phyloP scores from a whole-genome alignment of 2,113 vertebrate genomes.

The Ailuropoda melanoleuca region DNA sequence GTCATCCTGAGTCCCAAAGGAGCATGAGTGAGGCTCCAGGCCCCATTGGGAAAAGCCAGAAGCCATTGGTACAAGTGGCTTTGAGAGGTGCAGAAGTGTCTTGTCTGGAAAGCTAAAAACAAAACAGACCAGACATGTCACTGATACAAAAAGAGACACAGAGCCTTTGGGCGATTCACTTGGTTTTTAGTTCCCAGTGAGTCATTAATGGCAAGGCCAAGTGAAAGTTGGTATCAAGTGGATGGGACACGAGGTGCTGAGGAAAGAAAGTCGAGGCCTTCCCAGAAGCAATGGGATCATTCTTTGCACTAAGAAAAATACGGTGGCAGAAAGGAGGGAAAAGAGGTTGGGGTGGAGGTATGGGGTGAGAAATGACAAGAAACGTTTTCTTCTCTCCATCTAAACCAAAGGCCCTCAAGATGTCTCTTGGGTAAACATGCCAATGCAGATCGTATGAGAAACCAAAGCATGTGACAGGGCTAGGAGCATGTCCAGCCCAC shows the following conservation, averaged over 20 bases:
- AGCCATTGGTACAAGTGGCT: neutral
- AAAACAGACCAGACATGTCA: constrained; percentile 44
- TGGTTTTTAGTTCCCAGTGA: constrained; percentile 58
- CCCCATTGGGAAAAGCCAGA: constrained; percentile 44
- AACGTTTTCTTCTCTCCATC: neutral
- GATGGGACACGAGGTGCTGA: neutral
- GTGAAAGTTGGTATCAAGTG: neutral
- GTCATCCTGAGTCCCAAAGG: constrained; percentile 15
- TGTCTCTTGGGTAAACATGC: neutral
- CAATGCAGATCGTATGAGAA: neutral
- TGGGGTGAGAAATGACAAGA: neutral
- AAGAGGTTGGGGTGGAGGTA: neutral
- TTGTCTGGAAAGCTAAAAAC: constrained; percentile 46
- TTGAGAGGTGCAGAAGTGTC: neutral
- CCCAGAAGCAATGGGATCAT: neutral
- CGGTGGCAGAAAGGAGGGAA: neutral
- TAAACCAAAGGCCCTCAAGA: neutral
- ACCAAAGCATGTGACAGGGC: neutral
- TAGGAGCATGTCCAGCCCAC: neutral
- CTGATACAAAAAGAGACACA: constrained; percentile 8
- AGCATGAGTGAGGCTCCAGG: neutral
- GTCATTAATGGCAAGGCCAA: constrained; percentile 28
- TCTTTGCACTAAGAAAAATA: neutral
- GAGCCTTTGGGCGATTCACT: neutral
- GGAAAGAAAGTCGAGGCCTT: neutral